A percentile compares a stretch with the other conserved stretches of the same genome.
Conservation (phyloP, 1,140 invertebrate genomes). For the Panagrolaimus sp. region DNA sequence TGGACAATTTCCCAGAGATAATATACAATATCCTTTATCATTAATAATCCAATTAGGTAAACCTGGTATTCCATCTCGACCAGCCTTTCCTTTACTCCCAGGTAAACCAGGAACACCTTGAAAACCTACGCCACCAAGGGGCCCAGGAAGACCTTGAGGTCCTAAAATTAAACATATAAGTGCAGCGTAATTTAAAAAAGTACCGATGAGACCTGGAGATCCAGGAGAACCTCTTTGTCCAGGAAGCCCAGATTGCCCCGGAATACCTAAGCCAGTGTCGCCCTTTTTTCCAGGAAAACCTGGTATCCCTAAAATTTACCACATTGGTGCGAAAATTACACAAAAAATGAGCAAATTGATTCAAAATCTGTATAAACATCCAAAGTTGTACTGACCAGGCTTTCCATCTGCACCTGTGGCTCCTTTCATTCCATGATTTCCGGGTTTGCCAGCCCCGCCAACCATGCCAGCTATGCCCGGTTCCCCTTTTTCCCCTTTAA, state of each 20-base stretch:
- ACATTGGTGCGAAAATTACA: no score
- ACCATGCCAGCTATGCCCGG: not conserved
- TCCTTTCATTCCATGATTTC: not conserved
- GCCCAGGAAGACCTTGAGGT: not conserved
- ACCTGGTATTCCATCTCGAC: not conserved
- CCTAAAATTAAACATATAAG: not conserved
- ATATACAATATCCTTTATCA: slow-evolving; percentile 6
- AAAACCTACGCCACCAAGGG: not conserved
- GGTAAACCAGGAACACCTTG: not conserved
- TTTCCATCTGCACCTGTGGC: not conserved
- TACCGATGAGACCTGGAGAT: slow-evolving; percentile 7
- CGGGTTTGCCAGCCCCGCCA: not conserved
- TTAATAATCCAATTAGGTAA: not conserved
- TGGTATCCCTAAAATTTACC: slow-evolving; percentile 1
- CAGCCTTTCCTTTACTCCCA: not conserved
- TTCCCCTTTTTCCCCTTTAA: slow-evolving; percentile 9
- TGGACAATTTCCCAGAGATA: not conserved
- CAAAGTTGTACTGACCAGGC: not conserved
- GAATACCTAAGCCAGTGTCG: not conserved
- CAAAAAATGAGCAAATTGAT: no score
- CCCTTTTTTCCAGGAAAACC: slow-evolving; percentile 13
- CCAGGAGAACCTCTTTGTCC: not conserved
- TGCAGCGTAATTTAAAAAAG: not conserved
- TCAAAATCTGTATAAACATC: no score
- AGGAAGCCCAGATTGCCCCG: not conserved